A percentile compares a stretch with the other conserved stretches of the same genome.
Evolutionary conservation across 2,797 vertebrate species (phyloP).

Genomic region (Hylomyscus alleni): DNA sequence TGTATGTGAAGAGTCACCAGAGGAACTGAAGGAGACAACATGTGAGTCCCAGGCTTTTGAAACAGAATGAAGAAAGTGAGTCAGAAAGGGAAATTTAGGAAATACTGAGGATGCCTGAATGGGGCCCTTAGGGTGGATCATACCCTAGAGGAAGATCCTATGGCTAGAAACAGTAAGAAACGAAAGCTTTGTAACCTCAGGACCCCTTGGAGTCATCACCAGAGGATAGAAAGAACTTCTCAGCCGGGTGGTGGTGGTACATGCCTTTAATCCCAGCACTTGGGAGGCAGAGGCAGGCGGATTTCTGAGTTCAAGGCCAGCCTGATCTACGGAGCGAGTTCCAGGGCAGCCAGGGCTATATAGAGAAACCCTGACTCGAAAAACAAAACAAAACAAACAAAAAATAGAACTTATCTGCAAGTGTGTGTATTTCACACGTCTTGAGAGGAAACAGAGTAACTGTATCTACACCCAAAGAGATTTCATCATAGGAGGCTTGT

Average conservation of each 20-base stretch:
- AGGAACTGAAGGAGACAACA: conserved; percentile 41
- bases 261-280: no score
- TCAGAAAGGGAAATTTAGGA: conserved; percentile 7
- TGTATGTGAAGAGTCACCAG: conserved; percentile 8
- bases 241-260: no score
- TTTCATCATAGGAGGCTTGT: background rate
- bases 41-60: conserved; percentile 67
- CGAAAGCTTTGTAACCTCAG: background rate
- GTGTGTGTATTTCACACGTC: conserved; percentile 23
- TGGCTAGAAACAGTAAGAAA: conserved; percentile 3
- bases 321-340: no score
- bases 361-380: no score
- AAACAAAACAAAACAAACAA: no score
- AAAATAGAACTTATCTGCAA: no score
- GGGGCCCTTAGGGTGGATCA: background rate
- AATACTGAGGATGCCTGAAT: background rate
- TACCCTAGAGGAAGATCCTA: background rate
- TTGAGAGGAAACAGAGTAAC: conserved; percentile 4
- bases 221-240: conserved; percentile 1
- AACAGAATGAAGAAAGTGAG: conserved; percentile 31
- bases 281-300: no score
- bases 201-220: background rate
- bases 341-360: no score
- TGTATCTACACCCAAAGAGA: background rate
- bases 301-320: no score